A percentile compares a stretch with the other conserved stretches of the same genome.
Conservation (phyloP, 1,140 invertebrate species). For the Pogonomyrmex barbatus region DNA sequence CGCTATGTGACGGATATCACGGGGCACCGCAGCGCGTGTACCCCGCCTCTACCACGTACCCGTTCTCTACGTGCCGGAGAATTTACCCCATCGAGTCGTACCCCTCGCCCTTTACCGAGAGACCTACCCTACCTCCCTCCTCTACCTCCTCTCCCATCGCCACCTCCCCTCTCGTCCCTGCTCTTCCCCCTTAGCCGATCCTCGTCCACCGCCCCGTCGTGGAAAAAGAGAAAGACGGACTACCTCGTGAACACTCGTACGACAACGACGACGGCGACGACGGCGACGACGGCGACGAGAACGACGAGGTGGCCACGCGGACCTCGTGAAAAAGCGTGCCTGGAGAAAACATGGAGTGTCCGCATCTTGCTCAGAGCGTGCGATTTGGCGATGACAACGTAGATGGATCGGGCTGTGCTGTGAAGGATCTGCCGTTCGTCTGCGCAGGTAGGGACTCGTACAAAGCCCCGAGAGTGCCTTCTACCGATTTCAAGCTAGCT, state of each 20-base stretch:
- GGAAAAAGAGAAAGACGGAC: slow-evolving; percentile 64
- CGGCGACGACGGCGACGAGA: slow-evolving; percentile 55
- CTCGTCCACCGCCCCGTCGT: slow-evolving; percentile 42
- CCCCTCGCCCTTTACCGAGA: slow-evolving; percentile 43
- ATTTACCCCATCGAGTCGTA: slow-evolving; percentile 1
- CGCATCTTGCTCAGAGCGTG: slow-evolving; percentile 88
- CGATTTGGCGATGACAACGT: slow-evolving; percentile 86
- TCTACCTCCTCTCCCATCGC: slow-evolving; percentile 15
- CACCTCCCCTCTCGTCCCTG: neutral
- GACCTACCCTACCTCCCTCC: slow-evolving; percentile 63
- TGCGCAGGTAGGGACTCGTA: slow-evolving; percentile 77
- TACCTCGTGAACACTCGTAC: slow-evolving; percentile 68
- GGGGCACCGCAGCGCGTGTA: slow-evolving; percentile 71
- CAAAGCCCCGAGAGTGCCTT: slow-evolving; percentile 46
- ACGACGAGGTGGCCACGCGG: slow-evolving; percentile 73
- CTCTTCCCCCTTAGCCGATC: slow-evolving; percentile 21
- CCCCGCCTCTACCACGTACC: slow-evolving; percentile 56
- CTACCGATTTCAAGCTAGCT: slow-evolving; percentile 21
- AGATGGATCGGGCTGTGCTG: slow-evolving; percentile 77
- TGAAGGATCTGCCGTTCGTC: slow-evolving; percentile 80
- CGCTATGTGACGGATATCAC: slow-evolving; percentile 78
- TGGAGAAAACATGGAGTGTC: slow-evolving; percentile 87
- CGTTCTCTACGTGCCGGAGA: slow-evolving; percentile 38
- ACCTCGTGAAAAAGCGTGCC: slow-evolving; percentile 71
- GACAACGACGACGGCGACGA: slow-evolving; percentile 56